Conservation (phyloP, 2,888 invertebrate species). For the Rhopalosiphum nymphaeae region DNA sequence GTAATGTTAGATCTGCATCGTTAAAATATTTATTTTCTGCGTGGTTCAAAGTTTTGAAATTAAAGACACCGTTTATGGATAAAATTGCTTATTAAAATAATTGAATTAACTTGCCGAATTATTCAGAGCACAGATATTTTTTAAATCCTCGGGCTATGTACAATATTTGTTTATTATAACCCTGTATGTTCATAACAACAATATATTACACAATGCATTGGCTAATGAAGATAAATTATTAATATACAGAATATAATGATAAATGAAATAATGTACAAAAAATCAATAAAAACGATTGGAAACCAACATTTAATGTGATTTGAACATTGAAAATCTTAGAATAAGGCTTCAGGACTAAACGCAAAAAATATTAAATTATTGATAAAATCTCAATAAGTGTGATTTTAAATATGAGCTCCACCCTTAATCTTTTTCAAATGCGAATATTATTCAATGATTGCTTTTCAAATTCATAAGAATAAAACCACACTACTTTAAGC, state of each 20-base stretch:
- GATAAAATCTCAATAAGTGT: background rate
- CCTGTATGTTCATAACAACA: background rate
- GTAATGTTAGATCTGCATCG: background rate
- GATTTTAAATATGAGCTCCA: background rate
- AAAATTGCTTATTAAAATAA: background rate
- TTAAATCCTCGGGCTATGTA: background rate
- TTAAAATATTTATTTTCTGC: background rate
- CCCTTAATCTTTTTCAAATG: background rate
- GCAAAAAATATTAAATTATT: background rate
- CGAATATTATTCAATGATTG: background rate
- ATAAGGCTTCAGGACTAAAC: background rate
- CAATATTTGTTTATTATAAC: background rate
- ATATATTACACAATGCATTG: background rate
- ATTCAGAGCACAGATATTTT: background rate
- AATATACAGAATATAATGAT: background rate
- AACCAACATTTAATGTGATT: background rate
- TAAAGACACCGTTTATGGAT: background rate
- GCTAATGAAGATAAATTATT: background rate
- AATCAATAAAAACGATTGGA: background rate
- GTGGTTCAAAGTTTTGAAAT: background rate
- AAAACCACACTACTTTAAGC: background rate
- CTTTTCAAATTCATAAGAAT: background rate
- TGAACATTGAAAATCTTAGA: background rate
- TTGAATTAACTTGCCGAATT: background rate
- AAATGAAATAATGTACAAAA: background rate